Evolutionary conservation across 2,797 vertebrate species (phyloP), one percentile per base, ranked within the genome.

Genomic region (Chloroceryle amazona): DNA sequence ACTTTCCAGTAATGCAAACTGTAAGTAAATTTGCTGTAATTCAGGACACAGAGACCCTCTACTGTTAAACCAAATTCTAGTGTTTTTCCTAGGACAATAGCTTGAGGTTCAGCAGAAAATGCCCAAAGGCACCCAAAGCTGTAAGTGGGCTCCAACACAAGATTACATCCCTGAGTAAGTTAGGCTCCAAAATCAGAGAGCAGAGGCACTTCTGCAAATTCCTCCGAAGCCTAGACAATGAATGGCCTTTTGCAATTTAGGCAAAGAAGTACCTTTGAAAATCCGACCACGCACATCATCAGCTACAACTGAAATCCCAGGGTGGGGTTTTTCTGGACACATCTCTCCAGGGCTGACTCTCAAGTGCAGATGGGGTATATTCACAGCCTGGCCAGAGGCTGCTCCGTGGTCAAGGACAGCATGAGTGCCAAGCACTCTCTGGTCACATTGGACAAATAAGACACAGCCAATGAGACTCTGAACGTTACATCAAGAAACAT

Each of bases 1-100:
- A 95, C 83, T 89, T 95, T 58, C 74, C 92, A 82, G 8, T 92
- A 96, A 90, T 86, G 90, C 93, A 93, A 95, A 79, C 81, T 89
- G 88, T 78, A 90, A 86, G 81, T 76, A 94, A 89, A 92, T 95
- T 92, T 85, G 71, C 88, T 85, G 67, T 63, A 90, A 92, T 93
- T 96, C 90, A 90, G 83, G 63, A 86, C 88, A 90, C 63, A 80
- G 80, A 94, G 73, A 89, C 67, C 71, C 61, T 94, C 93, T 44
- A 31, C 88, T 57, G 62, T 89, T 92, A 92, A 94, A 93, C 44
- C 67, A 85, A 65, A 76, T 65, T 57, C 78, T 76, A 73, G 57
- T 0, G 0, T 52, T 93, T 85, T 60, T 18, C 39, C 52, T 31
- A 73, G 83, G 74, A 76, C 86, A 79, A 65, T 23, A 39, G 71